These are phyloP conservation scores for Eupithecia dodoneata DNA, from an alignment of 2,888 invertebrate genomes.

Conservation along the genomic window DNA sequence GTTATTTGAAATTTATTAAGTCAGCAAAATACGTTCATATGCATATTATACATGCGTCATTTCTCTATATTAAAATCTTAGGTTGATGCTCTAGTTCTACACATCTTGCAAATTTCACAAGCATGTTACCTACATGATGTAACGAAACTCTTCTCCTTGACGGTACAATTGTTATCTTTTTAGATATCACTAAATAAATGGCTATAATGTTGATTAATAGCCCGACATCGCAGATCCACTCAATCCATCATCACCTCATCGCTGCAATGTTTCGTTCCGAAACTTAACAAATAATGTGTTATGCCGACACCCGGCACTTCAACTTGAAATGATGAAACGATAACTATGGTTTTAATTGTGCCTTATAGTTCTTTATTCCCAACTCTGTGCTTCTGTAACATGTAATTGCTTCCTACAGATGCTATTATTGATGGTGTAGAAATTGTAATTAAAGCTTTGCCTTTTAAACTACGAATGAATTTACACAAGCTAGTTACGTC, in stretches of 20 bases:
- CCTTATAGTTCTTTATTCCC: conserved; percentile 55
- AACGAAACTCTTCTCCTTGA: conserved; percentile 65
- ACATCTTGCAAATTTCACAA: conserved; percentile 64
- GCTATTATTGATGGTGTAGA: conserved; percentile 48
- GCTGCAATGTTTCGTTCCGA: conserved; percentile 43
- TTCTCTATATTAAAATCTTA: conserved; percentile 48
- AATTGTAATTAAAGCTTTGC: conserved; percentile 42
- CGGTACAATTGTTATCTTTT: conserved; percentile 65
- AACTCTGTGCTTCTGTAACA: conserved; percentile 54
- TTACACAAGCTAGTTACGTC: conserved; percentile 26
- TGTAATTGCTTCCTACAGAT: conserved; percentile 60
- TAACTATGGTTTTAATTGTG: conserved; percentile 55
- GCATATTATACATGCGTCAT: not conserved
- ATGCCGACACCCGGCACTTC: conserved; percentile 58
- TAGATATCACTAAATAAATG: conserved; percentile 53
- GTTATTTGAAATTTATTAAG: not conserved
- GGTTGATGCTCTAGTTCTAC: conserved; percentile 59
- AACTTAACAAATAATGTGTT: conserved; percentile 53
- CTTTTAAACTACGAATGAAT: conserved; percentile 23
- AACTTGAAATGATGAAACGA: conserved; percentile 58
- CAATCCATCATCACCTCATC: conserved; percentile 56
- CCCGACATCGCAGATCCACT: conserved; percentile 54
- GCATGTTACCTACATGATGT: conserved; percentile 62
- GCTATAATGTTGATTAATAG: conserved; percentile 60
- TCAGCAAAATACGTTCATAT: not conserved